These are phyloP conservation scores for Dusona sp. DNA, from an alignment of 2,888 invertebrate species.

Conservation along the genomic window DNA sequence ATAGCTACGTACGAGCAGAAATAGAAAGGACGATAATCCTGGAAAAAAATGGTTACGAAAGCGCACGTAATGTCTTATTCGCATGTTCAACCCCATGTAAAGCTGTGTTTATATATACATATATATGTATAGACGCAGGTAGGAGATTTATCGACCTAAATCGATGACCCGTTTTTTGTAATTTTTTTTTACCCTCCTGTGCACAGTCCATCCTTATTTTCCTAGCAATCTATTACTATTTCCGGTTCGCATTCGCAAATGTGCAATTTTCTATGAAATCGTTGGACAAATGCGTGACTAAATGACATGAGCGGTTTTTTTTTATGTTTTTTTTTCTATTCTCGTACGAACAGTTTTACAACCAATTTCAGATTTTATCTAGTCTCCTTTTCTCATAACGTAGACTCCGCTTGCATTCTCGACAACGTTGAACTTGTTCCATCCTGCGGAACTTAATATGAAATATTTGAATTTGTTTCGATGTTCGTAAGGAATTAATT, in stretches of 20 bases:
- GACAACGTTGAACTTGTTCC: not conserved
- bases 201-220: slow-evolving; percentile 7
- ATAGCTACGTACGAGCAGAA: slow-evolving; percentile 22
- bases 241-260: slow-evolving; percentile 12
- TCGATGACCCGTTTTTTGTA: slow-evolving; percentile 48
- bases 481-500: not conserved
- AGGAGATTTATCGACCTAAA: slow-evolving; percentile 28
- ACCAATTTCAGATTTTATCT: slow-evolving; percentile 1
- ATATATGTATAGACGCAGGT: not conserved
- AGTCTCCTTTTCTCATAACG: not conserved
- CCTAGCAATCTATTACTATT: slow-evolving; percentile 33
- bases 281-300: slow-evolving; percentile 36
- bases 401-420: not conserved
- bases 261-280: slow-evolving; percentile 49
- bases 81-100: slow-evolving; percentile 47
- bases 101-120: slow-evolving; percentile 9
- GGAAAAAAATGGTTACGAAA: slow-evolving; percentile 21
- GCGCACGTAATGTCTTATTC: slow-evolving; percentile 58
- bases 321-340: not conserved
- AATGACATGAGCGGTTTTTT: not conserved
- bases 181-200: not conserved
- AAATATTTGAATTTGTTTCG: not conserved
- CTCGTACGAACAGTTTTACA: not conserved
- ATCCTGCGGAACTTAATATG: not conserved
- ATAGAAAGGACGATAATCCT: slow-evolving; percentile 40